These are phyloP conservation scores for Drosophila mimica DNA, from an alignment of 2,888 invertebrate genomes.

Conservation along the genomic window DNA sequence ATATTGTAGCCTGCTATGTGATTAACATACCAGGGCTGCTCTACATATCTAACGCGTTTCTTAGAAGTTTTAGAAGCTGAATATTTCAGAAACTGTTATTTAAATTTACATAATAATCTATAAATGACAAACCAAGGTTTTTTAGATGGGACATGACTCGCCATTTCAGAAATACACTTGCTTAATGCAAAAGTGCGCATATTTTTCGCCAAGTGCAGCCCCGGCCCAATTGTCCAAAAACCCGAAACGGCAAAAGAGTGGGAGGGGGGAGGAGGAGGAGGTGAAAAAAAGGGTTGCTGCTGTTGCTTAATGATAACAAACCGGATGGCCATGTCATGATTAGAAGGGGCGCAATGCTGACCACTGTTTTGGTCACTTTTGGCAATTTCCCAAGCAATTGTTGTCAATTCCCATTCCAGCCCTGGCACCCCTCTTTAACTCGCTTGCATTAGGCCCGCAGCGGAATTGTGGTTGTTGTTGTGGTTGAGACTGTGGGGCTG, in stretches of 20 bases:
- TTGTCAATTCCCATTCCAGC: slow-evolving; percentile 55
- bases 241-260: neutral
- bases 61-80: neutral
- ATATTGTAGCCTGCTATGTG: neutral
- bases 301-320: slow-evolving; percentile 78
- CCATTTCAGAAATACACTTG: neutral
- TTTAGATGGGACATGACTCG: neutral
- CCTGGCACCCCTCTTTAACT: slow-evolving; percentile 43
- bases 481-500: neutral
- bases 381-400: slow-evolving; percentile 73
- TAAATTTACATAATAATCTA: too few species aligned
- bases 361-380: slow-evolving; percentile 78
- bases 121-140: neutral
- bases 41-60: neutral
- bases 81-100: neutral
- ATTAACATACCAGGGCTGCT: neutral
- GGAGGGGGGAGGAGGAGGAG: neutral
- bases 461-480: neutral
- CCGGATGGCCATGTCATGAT: slow-evolving; percentile 61
- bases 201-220: neutral
- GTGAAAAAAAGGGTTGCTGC: slow-evolving; percentile 59
- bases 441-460: slow-evolving; percentile 39
- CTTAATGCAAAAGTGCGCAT: neutral
- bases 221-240: slow-evolving; percentile 17
- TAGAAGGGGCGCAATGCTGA: slow-evolving; percentile 62